These are phyloP conservation scores for Plebejus anna DNA, from an alignment of 2,888 invertebrate species.

Conservation along the genomic window DNA sequence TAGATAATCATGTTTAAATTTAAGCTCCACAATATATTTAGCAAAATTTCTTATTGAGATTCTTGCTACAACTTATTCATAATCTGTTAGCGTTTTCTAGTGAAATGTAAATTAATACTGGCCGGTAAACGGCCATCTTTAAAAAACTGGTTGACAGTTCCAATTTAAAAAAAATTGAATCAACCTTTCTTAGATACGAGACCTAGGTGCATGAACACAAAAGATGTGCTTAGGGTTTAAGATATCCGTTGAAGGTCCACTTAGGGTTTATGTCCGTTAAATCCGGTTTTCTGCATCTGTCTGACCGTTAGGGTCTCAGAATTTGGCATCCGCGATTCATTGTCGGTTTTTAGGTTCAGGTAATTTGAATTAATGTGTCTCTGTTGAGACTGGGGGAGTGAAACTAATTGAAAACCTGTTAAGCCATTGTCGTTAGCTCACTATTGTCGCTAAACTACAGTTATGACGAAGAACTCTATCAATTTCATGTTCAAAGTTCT, in stretches of 20 bases:
- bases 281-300: conserved; percentile 40
- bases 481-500: background rate
- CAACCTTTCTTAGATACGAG: background rate
- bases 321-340: background rate
- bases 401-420: background rate
- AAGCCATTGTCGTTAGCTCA: background rate
- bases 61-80: background rate
- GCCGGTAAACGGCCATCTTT: background rate
- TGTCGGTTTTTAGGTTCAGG: background rate
- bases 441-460: background rate
- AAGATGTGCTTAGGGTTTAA: conserved; percentile 20
- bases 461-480: background rate
- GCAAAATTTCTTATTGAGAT: background rate
- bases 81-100: background rate
- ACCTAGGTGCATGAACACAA: background rate
- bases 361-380: background rate
- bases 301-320: conserved; percentile 60
- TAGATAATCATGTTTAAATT: background rate
- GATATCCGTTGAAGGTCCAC: conserved; percentile 30
- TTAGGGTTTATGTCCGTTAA: conserved; percentile 45
- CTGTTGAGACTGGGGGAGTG: background rate
- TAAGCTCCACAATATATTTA: background rate
- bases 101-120: background rate
- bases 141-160: background rate
- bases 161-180: background rate